Percentiles rank a stretch among this genome's conserved stretches.
phyloP scores from a whole-genome alignment of 1,140 invertebrate genomes.

The Pygmarrhopalites habei region DNA sequence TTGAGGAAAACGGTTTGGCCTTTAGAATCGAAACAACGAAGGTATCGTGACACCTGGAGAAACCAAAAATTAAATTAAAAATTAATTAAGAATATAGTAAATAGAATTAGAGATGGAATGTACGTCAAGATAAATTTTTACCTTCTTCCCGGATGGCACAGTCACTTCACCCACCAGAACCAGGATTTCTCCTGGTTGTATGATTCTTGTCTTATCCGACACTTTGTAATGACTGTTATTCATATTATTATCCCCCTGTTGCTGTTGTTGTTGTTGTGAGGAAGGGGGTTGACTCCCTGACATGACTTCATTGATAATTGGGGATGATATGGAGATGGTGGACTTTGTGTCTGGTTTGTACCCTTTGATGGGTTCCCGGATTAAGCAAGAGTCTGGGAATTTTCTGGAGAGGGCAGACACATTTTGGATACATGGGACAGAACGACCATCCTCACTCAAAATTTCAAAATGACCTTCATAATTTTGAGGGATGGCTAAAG shows the following conservation, averaged over 20 bases:
- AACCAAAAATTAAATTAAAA: no score
- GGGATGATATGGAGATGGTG: not conserved
- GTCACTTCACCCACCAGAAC: conserved; percentile 61
- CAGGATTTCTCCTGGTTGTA: conserved; percentile 71
- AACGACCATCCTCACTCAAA: conserved; percentile 82
- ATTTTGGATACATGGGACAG: conserved; percentile 79
- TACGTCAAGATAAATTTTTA: conserved; percentile 65
- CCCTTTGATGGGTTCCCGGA: conserved; percentile 76
- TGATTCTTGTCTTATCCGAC: conserved; percentile 62
- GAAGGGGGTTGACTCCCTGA: no score
- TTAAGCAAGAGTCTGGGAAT: conserved; percentile 69
- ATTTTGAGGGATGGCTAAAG: conserved; percentile 78
- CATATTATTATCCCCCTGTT: not conserved
- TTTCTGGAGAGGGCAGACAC: conserved; percentile 71
- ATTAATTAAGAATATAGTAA: no score
- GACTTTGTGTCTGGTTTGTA: conserved; percentile 46
- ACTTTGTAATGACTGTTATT: conserved; percentile 16
- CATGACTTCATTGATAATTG: not conserved
- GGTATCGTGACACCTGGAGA: conserved; percentile 36
- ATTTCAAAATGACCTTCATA: conserved; percentile 90
- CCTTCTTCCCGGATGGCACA: conserved; percentile 46
- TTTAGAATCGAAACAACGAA: conserved; percentile 75
- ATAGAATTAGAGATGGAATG: no score
- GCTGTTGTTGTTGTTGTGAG: not conserved
- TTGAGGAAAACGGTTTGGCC: conserved; percentile 74